Evolutionary conservation across 1,140 invertebrate genomes (phyloP).

Genomic region (Listronotus bonariensis): DNA sequence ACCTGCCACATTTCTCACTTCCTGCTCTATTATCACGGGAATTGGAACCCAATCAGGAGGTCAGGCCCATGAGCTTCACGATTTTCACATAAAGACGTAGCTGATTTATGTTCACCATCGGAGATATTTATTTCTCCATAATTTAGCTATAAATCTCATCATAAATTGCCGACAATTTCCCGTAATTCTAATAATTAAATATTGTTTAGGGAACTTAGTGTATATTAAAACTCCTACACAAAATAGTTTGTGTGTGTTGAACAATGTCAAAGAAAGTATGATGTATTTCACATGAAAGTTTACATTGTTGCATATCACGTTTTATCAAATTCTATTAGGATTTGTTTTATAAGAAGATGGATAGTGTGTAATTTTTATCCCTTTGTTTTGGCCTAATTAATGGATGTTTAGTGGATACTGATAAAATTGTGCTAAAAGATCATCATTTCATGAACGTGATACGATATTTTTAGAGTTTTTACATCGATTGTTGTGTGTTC

Average conservation of each 20-base stretch:
- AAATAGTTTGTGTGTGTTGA: conserved; percentile 4
- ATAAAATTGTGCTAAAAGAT: no score
- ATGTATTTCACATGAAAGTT: conserved; percentile 5
- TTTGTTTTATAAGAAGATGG: no score
- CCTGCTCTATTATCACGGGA: conserved; percentile 15
- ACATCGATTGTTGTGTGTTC: no score
- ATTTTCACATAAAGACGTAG: conserved; percentile 18
- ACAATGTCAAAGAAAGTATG: conserved; percentile 11
- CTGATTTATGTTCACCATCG: conserved; percentile 16
- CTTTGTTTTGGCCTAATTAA: no score
- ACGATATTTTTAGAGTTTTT: no score
- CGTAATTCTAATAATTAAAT: conserved; percentile 14
- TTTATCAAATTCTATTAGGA: no score
- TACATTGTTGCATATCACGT: conserved; percentile 2
- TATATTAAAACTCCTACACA: conserved; percentile 7
- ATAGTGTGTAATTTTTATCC: no score
- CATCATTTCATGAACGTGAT: no score
- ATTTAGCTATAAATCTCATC: conserved; percentile 13
- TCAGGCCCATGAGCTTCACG: conserved; percentile 13
- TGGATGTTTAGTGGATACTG: no score
- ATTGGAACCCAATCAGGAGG: conserved; percentile 3
- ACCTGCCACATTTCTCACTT: conserved; percentile 14
- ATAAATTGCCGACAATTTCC: conserved; percentile 5
- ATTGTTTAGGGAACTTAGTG: conserved; percentile 3
- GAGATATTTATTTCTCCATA: conserved; percentile 19